Evolutionary conservation across 2,888 invertebrate species (phyloP).

Genomic region (Halocaridina rubra): DNA sequence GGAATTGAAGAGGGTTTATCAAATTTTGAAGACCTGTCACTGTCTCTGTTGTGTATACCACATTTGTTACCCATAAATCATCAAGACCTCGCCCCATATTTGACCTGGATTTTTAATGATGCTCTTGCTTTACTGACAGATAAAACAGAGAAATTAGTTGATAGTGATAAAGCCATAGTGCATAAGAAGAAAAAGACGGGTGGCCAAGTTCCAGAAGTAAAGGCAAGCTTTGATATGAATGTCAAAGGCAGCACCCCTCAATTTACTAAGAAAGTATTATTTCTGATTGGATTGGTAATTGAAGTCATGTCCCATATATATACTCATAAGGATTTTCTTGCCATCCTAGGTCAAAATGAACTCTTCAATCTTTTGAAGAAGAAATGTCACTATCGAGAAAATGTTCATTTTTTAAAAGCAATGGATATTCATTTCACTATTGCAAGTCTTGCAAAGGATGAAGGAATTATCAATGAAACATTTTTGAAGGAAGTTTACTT

Average conservation of each 20-base stretch:
- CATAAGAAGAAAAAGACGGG: conserved; percentile 10
- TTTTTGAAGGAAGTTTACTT: conserved; percentile 41
- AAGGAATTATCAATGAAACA: conserved; percentile 33
- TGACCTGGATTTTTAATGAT: conserved; percentile 33
- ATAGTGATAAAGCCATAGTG: neutral
- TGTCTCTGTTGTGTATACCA: conserved; percentile 38
- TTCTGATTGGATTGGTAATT: conserved; percentile 33
- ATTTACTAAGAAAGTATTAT: conserved; percentile 16
- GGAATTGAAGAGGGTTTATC: conserved; percentile 38
- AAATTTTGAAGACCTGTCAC: conserved; percentile 52
- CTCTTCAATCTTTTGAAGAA: conserved; percentile 26
- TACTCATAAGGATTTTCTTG: conserved; percentile 37
- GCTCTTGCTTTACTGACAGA: conserved; percentile 30
- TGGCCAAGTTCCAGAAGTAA: neutral
- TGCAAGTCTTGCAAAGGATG: conserved; percentile 1
- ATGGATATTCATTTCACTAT: conserved; percentile 51
- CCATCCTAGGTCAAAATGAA: conserved; percentile 13
- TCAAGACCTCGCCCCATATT: conserved; percentile 43
- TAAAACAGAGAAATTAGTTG: conserved; percentile 17
- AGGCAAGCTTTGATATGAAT: conserved; percentile 15
- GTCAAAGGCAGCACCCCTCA: conserved; percentile 14
- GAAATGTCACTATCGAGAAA: conserved; percentile 43
- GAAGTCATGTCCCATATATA: conserved; percentile 47
- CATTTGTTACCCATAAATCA: conserved; percentile 44
- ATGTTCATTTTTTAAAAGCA: conserved; percentile 49